These are phyloP conservation scores for Forpus xanthops DNA, from an alignment of 2,797 vertebrate species.

Conservation along the genomic window DNA sequence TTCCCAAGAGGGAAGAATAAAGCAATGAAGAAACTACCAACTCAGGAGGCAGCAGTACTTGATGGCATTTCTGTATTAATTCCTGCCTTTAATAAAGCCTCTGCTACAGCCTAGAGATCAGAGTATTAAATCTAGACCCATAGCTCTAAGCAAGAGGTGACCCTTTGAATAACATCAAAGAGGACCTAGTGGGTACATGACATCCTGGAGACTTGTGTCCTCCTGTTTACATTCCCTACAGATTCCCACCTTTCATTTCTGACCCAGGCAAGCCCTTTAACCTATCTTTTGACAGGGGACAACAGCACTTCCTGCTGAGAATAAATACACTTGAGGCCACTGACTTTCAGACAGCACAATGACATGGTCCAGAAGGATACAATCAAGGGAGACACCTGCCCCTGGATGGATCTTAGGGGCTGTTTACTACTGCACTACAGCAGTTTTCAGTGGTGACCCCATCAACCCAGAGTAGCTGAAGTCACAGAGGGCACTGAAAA, in stretches of 20 bases:
- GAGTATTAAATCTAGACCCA: neutral
- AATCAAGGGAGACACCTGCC: neutral
- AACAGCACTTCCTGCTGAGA: neutral
- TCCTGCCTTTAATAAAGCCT: neutral
- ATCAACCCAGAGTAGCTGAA: neutral
- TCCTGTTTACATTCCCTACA: neutral
- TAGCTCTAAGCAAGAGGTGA: neutral
- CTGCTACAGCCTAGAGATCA: neutral
- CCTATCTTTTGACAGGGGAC: neutral
- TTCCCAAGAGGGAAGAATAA: neutral
- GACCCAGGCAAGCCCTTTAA: neutral
- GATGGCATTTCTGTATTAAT: neutral
- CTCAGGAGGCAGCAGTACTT: rapidly evolving
- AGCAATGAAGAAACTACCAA: neutral
- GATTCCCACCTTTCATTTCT: neutral
- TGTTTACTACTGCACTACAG: neutral
- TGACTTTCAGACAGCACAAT: neutral
- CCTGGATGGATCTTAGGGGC: neutral
- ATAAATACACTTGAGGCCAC: neutral
- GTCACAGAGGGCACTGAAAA: neutral
- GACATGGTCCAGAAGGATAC: neutral
- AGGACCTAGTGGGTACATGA: neutral
- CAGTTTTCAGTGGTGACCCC: neutral
- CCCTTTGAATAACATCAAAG: neutral
- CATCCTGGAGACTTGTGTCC: too few species aligned